Conservation (phyloP, 2,797 vertebrate genomes). For the Potorous gilbertii region DNA sequence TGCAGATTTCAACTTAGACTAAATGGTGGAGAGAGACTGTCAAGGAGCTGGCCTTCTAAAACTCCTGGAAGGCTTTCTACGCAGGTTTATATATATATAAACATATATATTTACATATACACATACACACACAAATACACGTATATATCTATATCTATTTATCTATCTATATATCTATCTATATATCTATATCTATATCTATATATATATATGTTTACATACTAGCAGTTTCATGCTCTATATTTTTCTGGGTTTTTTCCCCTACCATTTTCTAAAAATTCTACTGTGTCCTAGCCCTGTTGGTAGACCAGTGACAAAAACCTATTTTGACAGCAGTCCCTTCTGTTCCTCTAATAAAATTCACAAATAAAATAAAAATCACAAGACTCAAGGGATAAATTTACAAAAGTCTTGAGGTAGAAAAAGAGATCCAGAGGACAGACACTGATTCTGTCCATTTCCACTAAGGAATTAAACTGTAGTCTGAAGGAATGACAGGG, state of each 20-base stretch:
- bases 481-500: neutral
- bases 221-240: neutral
- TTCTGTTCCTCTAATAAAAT: slow-evolving; percentile 1
- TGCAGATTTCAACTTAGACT: neutral
- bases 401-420: neutral
- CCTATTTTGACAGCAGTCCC: neutral
- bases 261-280: neutral
- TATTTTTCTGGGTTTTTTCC: neutral
- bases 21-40: neutral
- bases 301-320: neutral
- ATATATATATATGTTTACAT: neutral
- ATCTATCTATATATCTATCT: neutral
- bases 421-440: neutral
- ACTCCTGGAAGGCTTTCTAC: neutral
- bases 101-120: too few relatives aligned
- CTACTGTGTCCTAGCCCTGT: neutral
- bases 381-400: neutral
- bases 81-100: neutral
- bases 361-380: slow-evolving; percentile 7
- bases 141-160: too few relatives aligned
- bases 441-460: neutral
- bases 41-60: neutral
- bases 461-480: neutral
- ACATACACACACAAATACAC: too few relatives aligned
- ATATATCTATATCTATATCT: too few relatives aligned